Conservation (phyloP, 2,888 invertebrate genomes). For the Palloptera scutellata region DNA sequence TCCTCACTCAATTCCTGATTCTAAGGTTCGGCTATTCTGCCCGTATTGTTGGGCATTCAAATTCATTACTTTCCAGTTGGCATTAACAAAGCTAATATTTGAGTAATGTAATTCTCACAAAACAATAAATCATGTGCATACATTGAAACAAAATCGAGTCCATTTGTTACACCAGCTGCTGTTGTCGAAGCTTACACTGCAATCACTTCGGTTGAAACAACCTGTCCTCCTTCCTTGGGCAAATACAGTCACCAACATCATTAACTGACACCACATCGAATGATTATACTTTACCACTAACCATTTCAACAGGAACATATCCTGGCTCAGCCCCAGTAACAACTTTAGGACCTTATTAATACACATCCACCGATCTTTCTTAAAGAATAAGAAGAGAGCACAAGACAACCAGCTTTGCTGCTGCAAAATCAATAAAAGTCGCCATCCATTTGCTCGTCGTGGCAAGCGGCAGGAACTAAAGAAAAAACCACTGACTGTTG, state of each 20-base stretch:
- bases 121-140: too few species aligned
- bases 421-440: too few species aligned
- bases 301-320: not conserved
- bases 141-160: not conserved
- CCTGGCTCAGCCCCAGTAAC: too few species aligned
- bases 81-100: not conserved
- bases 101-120: not conserved
- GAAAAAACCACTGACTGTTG: too few species aligned
- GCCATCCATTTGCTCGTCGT: too few species aligned
- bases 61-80: too few species aligned
- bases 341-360: not conserved
- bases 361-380: not conserved
- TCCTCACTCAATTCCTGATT: too few species aligned
- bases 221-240: not conserved
- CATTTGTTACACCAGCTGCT: constrained; percentile 1
- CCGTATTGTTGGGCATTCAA: too few species aligned
- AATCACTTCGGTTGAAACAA: constrained; percentile 5
- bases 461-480: too few species aligned
- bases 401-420: too few species aligned
- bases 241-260: not conserved
- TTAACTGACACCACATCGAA: not conserved
- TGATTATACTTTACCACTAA: not conserved
- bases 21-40: too few species aligned
- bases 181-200: not conserved
- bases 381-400: too few species aligned